Evolutionary conservation across 2,888 invertebrate species (phyloP), one percentile per base, ranked within the genome.

Genomic region (Caenorhabditis imperialis): DNA sequence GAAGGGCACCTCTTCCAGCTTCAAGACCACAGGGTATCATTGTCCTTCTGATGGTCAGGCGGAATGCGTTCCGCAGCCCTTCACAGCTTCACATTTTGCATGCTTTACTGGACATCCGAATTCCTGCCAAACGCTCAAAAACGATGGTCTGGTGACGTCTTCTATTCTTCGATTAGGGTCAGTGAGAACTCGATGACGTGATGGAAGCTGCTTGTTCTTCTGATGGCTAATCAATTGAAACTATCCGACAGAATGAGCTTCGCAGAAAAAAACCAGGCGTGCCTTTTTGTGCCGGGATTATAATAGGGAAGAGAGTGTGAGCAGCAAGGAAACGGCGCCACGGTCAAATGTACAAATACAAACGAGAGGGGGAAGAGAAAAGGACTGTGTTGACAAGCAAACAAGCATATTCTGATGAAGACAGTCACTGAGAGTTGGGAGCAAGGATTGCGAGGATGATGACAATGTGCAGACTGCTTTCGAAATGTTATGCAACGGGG

Each of bases 301-400:
- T n/a, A n/a, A n/a, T n/a, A n/a, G n/a, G n/a, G n/a, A 30, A 30
- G 30, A 30, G 30, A 30, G 30, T 10, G 30, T 30, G 30, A 10
- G 7, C 30, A 4, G 37, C 37, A 35, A 35, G 16, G n/a, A 30
- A 25, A 44, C 47, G 35, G 12, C 22, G 40, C 23, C 47, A 40
- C 54, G 63, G 65, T 65, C 55, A 57, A 65, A 65, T 57, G 55
- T 65, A 42, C 65, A 65, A 65, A 65, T 18, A 47, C 38, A 63
- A 30, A 6, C 30, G 30, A 30, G 30, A 30, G 30, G 6, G 30
- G 30, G 54, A 57, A 50, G 16, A 65, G 38, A 50, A 38, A 40
- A 8, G 44, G 27, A 12, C 27, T 38, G 22, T 50, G 50, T 30
- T 30, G 30, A 48, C 50, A 42, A 16, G 38, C 22, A 33, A 42